Evolutionary conservation across 2,888 invertebrate species (phyloP).

Genomic region (Tipula unca): DNA sequence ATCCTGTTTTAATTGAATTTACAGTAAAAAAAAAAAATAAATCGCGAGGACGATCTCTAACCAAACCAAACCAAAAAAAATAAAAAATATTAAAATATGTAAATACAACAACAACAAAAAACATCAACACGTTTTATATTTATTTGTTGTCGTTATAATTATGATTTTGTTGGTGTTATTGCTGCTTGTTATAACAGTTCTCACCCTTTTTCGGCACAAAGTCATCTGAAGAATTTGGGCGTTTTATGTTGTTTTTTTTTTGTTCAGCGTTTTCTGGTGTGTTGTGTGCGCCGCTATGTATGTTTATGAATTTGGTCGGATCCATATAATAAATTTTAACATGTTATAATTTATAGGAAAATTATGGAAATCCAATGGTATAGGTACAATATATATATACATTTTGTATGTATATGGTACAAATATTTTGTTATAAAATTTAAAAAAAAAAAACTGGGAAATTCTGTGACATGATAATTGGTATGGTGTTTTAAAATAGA

Average conservation of each 20-base stretch:
- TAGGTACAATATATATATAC: too few species aligned
- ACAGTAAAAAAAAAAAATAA: neutral
- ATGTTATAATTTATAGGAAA: neutral
- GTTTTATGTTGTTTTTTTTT: neutral
- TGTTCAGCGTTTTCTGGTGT: neutral
- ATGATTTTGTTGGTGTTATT: neutral
- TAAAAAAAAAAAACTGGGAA: neutral
- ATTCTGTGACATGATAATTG: neutral
- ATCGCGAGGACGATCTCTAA: neutral
- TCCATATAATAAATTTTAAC: neutral
- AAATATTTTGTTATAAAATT: neutral
- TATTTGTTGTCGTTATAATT: slow-evolving; percentile 8
- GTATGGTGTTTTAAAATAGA: neutral
- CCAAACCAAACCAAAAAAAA: neutral
- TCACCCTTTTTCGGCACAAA: neutral
- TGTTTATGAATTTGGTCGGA: neutral
- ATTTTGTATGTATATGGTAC: neutral
- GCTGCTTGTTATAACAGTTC: neutral
- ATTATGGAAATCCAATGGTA: neutral
- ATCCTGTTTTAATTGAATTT: slow-evolving; percentile 14
- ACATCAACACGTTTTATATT: neutral
- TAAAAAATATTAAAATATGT: neutral
- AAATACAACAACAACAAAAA: neutral
- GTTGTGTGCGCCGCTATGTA: neutral
- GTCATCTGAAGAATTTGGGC: neutral